A percentile compares a stretch with the other conserved stretches of the same genome.
phyloP scores from a whole-genome alignment of 2,888 invertebrate species.

The Mesodorylaimus sp. region DNA sequence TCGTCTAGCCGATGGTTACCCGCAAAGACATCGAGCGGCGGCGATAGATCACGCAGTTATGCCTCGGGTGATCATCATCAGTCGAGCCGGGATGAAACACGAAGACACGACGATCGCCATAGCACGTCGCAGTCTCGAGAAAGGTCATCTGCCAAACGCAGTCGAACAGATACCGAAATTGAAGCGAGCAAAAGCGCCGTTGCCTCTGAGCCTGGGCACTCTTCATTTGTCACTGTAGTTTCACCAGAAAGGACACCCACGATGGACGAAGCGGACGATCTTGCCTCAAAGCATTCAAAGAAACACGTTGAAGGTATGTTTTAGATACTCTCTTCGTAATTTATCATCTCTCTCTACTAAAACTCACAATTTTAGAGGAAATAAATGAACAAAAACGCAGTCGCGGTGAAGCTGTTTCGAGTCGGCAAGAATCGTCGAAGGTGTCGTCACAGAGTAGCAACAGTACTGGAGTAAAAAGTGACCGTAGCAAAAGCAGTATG shows the following conservation, averaged over 20 bases:
- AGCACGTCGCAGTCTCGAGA: not conserved
- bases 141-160: not conserved
- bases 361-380: too few relatives aligned
- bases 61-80: not conserved
- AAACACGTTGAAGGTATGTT: too few relatives aligned
- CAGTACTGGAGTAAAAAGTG: not conserved
- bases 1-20: too few relatives aligned
- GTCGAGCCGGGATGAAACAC: not conserved
- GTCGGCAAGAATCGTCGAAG: not conserved
- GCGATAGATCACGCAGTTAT: not conserved
- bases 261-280: constrained; percentile 1
- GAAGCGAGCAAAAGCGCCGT: too few relatives aligned
- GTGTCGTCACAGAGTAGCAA: not conserved
- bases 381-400: not conserved
- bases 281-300: not conserved
- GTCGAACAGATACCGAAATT: too few relatives aligned
- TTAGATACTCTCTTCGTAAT: too few relatives aligned
- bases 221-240: too few relatives aligned
- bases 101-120: not conserved
- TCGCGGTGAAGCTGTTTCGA: not conserved
- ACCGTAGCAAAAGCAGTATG: too few relatives aligned
- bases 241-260: constrained; percentile 6
- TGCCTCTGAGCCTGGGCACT: too few relatives aligned
- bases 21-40: too few relatives aligned
- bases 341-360: too few relatives aligned